These are phyloP conservation scores for Tiphia femorata DNA, from an alignment of 2,888 invertebrate species.

Conservation along the genomic window DNA sequence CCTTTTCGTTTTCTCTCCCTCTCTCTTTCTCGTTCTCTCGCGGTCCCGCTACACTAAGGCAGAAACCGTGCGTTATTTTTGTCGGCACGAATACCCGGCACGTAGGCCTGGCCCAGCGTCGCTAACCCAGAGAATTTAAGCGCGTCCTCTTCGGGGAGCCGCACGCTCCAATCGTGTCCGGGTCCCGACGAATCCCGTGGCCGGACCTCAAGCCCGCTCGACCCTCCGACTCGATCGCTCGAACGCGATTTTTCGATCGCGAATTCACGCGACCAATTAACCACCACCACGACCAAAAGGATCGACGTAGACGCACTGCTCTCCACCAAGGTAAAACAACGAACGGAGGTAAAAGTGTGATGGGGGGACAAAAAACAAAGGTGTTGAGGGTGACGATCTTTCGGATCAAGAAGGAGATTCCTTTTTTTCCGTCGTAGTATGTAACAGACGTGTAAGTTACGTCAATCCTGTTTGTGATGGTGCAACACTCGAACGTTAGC, in stretches of 20 bases:
- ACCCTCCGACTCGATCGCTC: too few species aligned
- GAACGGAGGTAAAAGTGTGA: too few species aligned
- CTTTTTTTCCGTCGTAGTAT: too few species aligned
- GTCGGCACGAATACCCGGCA: conserved; percentile 65
- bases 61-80: conserved; percentile 68
- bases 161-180: neutral
- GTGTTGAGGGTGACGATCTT: neutral
- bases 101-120: conserved; percentile 47
- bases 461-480: too few species aligned
- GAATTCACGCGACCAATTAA: neutral
- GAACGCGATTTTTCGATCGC: neutral
- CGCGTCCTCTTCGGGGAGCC: conserved; percentile 33
- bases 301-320: neutral
- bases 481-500: too few species aligned
- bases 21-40: conserved; percentile 21
- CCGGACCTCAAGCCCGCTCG: neutral
- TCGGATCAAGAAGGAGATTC: too few species aligned
- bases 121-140: conserved; percentile 55
- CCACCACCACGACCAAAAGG: neutral
- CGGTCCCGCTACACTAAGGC: conserved; percentile 43
- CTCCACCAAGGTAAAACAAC: neutral
- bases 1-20: neutral
- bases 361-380: too few species aligned
- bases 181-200: neutral
- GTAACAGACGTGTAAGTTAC: too few species aligned